Base-by-base conservation (phyloP, 2,888 invertebrate genomes). In the Ornithoptera priamus region DNA sequence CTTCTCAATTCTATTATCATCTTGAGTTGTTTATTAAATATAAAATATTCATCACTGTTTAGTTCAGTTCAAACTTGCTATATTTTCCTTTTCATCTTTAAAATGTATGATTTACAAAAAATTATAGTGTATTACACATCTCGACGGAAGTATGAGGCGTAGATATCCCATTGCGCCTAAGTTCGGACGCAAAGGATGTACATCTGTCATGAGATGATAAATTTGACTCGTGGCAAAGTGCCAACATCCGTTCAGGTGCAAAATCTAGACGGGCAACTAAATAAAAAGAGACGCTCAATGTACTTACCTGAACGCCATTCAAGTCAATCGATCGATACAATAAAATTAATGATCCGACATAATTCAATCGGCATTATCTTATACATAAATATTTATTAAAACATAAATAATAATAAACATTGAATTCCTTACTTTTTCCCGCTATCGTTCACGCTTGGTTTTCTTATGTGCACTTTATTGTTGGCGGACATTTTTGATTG, bases 271-370 rank as follows among this genome's bases (percentile, higher is more conserved):
- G 78, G 78, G 77, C 75, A 65, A 65, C 69, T 75, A 6, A 53
- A 75, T 30, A 39, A 77, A 75, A 77, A 76, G 80, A 81, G 69
- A 80, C 78, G 77, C 76, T 79, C 75, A 75, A 80, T 78, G 69
- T 56, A 68, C 68, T 50, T 64, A 62, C 75, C 77, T 81, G 76
- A 80, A 79, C 78, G 77, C 88, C 85, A 88, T 89, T 89, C 85
- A 89, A 89, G 85, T 87, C 88, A 89, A 89, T 87, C 78, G 39
- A 39, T 39, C 39, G 82, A 80, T 82, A 85, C 82, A 85, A 84
- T 86, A 86, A 87, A 84, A 87, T 84, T 86, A 87, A 86, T 85
- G 85, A 82, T 80, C 72, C 72, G 72, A 81, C 84, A 81, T 83
- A 80, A 81, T 81, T 83, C 82, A 77, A 78, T 82, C 81, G 77